Evolutionary conservation across 1,140 invertebrate genomes (phyloP).

Genomic region (Heliconius hermathena): DNA sequence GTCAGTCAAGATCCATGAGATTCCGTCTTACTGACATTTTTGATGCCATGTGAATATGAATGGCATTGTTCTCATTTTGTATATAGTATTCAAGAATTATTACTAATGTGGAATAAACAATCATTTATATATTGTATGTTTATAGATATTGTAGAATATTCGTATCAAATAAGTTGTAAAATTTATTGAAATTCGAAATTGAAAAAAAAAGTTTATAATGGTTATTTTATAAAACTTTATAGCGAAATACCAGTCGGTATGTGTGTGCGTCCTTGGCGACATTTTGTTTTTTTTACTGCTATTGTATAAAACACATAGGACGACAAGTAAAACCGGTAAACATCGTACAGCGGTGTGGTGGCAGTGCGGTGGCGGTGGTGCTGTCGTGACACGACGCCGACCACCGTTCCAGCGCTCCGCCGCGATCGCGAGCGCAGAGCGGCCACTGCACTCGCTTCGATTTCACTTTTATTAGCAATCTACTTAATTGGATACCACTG

Average conservation of each 20-base stretch:
- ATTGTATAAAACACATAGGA: background rate
- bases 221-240: too few relatives aligned
- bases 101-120: too few relatives aligned
- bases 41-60: constrained; percentile 32
- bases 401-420: constrained; percentile 27
- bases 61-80: constrained; percentile 25
- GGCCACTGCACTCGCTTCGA: constrained; percentile 79
- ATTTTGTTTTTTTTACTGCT: background rate
- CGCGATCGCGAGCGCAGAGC: constrained; percentile 48
- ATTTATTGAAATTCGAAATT: too few relatives aligned
- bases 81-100: too few relatives aligned
- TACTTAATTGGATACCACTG: constrained; percentile 80
- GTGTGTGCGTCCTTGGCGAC: too few relatives aligned
- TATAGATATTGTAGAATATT: too few relatives aligned
- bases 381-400: constrained; percentile 31
- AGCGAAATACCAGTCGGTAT: too few relatives aligned
- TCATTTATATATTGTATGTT: too few relatives aligned
- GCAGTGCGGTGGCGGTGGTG: constrained; percentile 35
- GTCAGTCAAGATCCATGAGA: constrained; percentile 12
- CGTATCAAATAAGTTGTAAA: too few relatives aligned
- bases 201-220: too few relatives aligned
- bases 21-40: constrained; percentile 22
- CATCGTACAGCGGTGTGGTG: constrained; percentile 10
- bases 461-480: constrained; percentile 82
- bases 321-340: background rate